These are phyloP conservation scores for Numida meleagris DNA, from an alignment of 2,113 vertebrate genomes.

Conservation along the genomic window DNA sequence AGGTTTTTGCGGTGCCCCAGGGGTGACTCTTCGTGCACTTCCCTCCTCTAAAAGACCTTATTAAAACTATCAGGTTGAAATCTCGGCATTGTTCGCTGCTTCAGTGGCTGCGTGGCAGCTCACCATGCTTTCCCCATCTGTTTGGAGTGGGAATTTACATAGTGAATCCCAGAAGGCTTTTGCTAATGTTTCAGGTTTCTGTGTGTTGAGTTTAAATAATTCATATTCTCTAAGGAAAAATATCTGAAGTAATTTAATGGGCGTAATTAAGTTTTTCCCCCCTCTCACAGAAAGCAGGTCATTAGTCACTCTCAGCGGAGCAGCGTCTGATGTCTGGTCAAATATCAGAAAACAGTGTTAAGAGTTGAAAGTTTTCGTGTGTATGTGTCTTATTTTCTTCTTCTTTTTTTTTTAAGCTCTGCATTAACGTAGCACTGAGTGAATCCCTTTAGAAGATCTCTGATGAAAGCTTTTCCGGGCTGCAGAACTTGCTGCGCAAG, in stretches of 20 bases:
- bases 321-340: conserved; percentile 28
- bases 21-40: neutral
- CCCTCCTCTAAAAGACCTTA: conserved; percentile 43
- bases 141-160: conserved; percentile 66
- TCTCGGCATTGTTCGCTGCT: conserved; percentile 57
- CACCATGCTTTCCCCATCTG: conserved; percentile 72
- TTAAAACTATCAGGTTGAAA: conserved; percentile 47
- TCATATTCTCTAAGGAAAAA: conserved; percentile 77
- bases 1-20: neutral
- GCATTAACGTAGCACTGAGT: neutral
- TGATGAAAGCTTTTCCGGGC: neutral
- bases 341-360: conserved; percentile 20
- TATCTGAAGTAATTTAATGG: conserved; percentile 73
- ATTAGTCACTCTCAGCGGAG: conserved; percentile 50
- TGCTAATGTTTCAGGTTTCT: conserved; percentile 71
- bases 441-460: neutral
- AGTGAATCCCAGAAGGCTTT: conserved; percentile 63
- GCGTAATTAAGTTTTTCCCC: conserved; percentile 58
- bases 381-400: neutral
- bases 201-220: conserved; percentile 82
- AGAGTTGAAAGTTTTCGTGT: neutral
- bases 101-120: conserved; percentile 64
- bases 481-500: neutral
- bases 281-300: conserved; percentile 33
- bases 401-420: neutral